These are phyloP conservation scores for Microcebus lehilahytsara DNA, from an alignment of 2,113 vertebrate species.

Conservation along the genomic window DNA sequence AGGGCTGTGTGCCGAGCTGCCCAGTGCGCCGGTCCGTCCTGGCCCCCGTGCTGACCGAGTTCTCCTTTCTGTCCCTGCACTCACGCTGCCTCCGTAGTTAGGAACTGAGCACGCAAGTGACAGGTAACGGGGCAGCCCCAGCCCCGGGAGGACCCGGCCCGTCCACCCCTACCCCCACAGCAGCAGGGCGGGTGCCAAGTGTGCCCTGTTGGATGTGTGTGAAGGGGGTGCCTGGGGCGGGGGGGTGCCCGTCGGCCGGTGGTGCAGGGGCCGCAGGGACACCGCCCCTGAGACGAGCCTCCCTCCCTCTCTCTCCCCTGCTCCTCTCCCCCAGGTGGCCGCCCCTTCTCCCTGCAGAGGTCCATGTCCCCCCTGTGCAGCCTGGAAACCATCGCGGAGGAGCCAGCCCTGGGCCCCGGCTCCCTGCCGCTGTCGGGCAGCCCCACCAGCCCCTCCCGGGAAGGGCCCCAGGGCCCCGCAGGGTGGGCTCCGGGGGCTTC, in stretches of 20 bases:
- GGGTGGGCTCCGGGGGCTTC: not conserved
- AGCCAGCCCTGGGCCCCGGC: slow-evolving; percentile 76
- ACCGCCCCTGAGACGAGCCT: not conserved
- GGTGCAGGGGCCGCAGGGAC: not conserved
- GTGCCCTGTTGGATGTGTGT: not conserved
- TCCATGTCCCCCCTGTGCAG: slow-evolving; percentile 84
- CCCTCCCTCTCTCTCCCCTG: not conserved
- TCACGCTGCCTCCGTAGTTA: slow-evolving; percentile 91
- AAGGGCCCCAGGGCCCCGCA: slow-evolving; percentile 53
- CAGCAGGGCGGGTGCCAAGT: slow-evolving; percentile 23
- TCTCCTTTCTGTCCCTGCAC: slow-evolving; percentile 87
- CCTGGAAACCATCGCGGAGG: slow-evolving; percentile 89
- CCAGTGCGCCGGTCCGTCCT: too few species aligned
- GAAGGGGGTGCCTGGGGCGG: not conserved
- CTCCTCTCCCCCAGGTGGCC: slow-evolving; percentile 81
- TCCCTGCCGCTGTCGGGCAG: not conserved
- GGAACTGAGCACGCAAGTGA: slow-evolving; percentile 94
- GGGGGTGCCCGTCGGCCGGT: not conserved
- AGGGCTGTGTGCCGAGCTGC: not conserved
- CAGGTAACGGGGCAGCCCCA: slow-evolving; percentile 90
- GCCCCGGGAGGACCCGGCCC: slow-evolving; percentile 69
- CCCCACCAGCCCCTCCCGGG: slow-evolving; percentile 52
- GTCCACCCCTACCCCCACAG: not conserved
- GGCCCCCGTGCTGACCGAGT: slow-evolving; percentile 78
- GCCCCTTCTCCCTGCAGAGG: slow-evolving; percentile 83